Evolutionary conservation across 2,797 vertebrate genomes (phyloP).

Genomic region (Pipistrellus pygmaeus): DNA sequence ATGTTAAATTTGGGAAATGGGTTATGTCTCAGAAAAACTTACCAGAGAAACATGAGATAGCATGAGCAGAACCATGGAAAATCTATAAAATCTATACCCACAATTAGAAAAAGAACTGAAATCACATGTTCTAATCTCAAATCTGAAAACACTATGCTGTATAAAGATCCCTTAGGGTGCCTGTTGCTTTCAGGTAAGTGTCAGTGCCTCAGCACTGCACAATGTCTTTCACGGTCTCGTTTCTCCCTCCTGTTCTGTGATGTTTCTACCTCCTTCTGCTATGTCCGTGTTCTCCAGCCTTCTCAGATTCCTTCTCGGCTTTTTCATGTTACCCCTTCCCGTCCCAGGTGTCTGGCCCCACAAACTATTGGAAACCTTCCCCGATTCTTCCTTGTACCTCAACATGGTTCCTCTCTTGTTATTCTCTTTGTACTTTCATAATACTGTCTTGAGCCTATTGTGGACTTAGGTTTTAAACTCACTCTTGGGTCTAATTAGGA

Average conservation of each 20-base stretch:
- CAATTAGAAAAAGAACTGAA: background rate
- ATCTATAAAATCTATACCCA: background rate
- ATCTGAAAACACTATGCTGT: background rate
- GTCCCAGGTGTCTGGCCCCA: background rate
- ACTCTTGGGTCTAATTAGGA: conserved; percentile 6
- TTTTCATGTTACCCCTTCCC: background rate
- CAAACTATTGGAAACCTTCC: background rate
- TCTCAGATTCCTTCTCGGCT: background rate
- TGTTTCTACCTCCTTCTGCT: background rate
- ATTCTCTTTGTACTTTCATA: background rate
- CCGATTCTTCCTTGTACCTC: background rate
- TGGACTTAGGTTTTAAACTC: background rate
- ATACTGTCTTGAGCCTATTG: background rate
- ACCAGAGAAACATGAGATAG: background rate
- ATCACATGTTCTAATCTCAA: background rate
- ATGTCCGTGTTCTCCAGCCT: background rate
- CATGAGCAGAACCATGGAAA: background rate
- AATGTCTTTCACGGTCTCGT: background rate
- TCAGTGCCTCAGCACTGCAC: too few species aligned
- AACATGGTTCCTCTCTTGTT: background rate
- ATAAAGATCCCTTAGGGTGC: background rate
- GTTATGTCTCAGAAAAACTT: background rate
- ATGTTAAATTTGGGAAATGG: background rate
- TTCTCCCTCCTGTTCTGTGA: background rate
- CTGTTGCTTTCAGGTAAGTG: background rate